phyloP scores from a whole-genome alignment of 2,797 vertebrate species.

The Enteromius mattozi region DNA sequence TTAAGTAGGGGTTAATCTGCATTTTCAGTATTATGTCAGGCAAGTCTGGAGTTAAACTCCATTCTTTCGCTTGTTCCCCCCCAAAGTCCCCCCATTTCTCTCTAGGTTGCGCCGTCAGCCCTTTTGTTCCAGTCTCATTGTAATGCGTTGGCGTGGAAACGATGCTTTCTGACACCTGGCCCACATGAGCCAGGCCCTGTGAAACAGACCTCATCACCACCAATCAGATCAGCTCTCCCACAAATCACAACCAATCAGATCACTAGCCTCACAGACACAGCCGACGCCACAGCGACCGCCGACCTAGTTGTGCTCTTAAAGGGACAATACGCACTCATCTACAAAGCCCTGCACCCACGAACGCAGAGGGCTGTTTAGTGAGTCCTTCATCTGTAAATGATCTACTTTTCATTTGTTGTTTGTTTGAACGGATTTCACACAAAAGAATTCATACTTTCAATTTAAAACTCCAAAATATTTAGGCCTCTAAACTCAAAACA shows the following conservation, averaged over 20 bases:
- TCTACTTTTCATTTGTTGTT: slow-evolving; percentile 18
- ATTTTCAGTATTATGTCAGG: slow-evolving; percentile 38
- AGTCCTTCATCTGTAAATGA: slow-evolving; percentile 41
- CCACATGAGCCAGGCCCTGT: slow-evolving; percentile 59
- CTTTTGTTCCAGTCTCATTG: slow-evolving; percentile 60
- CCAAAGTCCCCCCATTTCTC: neutral
- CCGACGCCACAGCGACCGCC: slow-evolving; percentile 59
- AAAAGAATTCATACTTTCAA: slow-evolving; percentile 8
- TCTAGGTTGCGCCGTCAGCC: slow-evolving; percentile 46
- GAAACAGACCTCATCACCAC: slow-evolving; percentile 62
- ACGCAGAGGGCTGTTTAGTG: slow-evolving; percentile 32
- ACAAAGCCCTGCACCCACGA: slow-evolving; percentile 48
- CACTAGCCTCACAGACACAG: slow-evolving; percentile 56
- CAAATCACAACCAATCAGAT: slow-evolving; percentile 64
- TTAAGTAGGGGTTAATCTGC: slow-evolving; percentile 29
- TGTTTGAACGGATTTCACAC: neutral
- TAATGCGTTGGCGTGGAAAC: slow-evolving; percentile 62
- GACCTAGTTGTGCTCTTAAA: slow-evolving; percentile 64
- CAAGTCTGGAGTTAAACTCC: slow-evolving; percentile 46
- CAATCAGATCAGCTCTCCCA: slow-evolving; percentile 60
- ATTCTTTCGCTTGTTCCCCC: neutral
- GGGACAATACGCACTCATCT: slow-evolving; percentile 49
- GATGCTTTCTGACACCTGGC: slow-evolving; percentile 65
- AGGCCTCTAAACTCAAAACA: slow-evolving; percentile 15
- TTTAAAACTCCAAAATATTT: slow-evolving; percentile 34